Percentiles rank a stretch among this genome's conserved stretches.
These are phyloP conservation scores for Drosophila saltans DNA, from an alignment of 1,140 invertebrate genomes.

Conservation along the genomic window DNA sequence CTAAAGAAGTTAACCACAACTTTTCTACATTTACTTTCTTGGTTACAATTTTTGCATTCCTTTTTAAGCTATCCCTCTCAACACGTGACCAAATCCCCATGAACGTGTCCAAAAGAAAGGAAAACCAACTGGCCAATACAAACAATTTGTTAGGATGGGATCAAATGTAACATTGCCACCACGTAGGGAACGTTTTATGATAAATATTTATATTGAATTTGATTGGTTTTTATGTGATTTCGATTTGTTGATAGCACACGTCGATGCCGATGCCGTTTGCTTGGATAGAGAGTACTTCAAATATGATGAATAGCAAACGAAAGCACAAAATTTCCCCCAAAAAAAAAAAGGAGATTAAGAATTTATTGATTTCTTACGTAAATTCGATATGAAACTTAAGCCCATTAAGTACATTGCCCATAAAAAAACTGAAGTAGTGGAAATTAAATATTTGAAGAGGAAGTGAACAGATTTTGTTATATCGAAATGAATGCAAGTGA, in stretches of 20 bases:
- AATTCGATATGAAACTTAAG: background rate
- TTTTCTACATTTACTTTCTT: background rate
- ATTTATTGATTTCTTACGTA: background rate
- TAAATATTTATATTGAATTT: constrained; percentile 60
- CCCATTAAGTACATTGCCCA: background rate
- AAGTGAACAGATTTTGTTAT: too few species aligned
- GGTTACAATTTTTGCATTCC: background rate
- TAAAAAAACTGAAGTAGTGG: background rate
- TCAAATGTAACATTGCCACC: constrained; percentile 20
- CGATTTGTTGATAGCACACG: constrained; percentile 62
- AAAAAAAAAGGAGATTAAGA: constrained; percentile 7
- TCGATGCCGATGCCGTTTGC: background rate
- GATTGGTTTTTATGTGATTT: constrained; percentile 44
- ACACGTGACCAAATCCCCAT: constrained; percentile 28
- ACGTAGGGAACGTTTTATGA: constrained; percentile 38
- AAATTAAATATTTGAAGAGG: too few species aligned
- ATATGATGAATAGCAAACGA: constrained; percentile 16
- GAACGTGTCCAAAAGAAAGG: constrained; percentile 20
- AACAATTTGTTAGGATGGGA: background rate
- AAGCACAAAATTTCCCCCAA: constrained; percentile 23
- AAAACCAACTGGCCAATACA: constrained; percentile 1
- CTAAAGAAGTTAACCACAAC: background rate
- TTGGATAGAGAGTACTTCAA: constrained; percentile 5
- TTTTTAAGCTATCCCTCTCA: background rate
- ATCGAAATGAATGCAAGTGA: too few species aligned